phyloP scores from a whole-genome alignment of 2,888 invertebrate genomes.

The Idaea aversata region DNA sequence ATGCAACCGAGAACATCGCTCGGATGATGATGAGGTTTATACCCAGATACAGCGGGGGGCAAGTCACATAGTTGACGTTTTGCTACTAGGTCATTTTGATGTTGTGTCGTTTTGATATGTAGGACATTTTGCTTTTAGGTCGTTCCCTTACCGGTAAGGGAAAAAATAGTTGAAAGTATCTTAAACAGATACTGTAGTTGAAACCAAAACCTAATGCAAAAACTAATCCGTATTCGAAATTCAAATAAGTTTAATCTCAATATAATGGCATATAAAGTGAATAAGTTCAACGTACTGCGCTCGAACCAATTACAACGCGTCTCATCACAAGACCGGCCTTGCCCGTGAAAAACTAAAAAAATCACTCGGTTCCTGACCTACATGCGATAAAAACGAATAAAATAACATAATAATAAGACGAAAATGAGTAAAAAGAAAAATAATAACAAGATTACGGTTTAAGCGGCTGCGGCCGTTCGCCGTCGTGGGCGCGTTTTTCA shows the following conservation, averaged over 20 bases:
- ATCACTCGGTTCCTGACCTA: slow-evolving; percentile 71
- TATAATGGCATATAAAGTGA: not conserved
- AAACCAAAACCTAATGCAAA: not conserved
- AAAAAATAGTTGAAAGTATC: too few species aligned
- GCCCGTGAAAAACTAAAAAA: slow-evolving; percentile 71
- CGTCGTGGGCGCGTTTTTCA: slow-evolving; percentile 71
- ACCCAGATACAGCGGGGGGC: too few species aligned
- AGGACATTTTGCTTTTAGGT: too few species aligned
- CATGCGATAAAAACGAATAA: slow-evolving; percentile 69
- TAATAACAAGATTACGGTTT: slow-evolving; percentile 77
- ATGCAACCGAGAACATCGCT: too few species aligned
- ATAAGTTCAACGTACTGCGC: slow-evolving; percentile 43
- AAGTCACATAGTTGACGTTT: too few species aligned
- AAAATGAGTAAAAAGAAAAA: slow-evolving; percentile 75
- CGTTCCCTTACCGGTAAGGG: too few species aligned
- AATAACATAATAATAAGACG: slow-evolving; percentile 69
- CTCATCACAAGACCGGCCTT: slow-evolving; percentile 64
- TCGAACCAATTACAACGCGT: slow-evolving; percentile 31
- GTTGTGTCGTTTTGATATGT: too few species aligned
- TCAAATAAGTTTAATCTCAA: not conserved
- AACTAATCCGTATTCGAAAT: not conserved
- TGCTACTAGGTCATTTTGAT: too few species aligned
- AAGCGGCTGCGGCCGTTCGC: slow-evolving; percentile 45
- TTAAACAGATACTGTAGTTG: too few species aligned
- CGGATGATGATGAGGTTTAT: too few species aligned